Percentiles rank a stretch among this genome's conserved stretches.
Conservation (phyloP, 2,888 invertebrate species). For the Formica aserva region DNA sequence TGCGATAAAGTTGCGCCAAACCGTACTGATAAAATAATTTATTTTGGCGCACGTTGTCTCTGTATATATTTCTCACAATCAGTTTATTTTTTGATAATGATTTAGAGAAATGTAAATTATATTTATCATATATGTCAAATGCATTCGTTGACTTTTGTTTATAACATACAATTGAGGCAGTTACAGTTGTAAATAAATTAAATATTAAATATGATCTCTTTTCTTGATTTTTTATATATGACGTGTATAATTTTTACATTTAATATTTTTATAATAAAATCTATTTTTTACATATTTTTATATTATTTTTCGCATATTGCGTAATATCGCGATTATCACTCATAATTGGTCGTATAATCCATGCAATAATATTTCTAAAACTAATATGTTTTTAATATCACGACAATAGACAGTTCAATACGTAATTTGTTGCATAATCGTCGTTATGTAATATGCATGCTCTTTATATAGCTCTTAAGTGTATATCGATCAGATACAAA, state of each 20-base stretch:
- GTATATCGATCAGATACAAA: conserved; percentile 22
- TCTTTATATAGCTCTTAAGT: neutral
- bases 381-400: neutral
- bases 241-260: neutral
- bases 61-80: neutral
- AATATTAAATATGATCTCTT: neutral
- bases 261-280: neutral
- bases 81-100: conserved; percentile 3
- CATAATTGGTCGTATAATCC: neutral
- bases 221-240: neutral
- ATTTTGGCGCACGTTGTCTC: neutral
- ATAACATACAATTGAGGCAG: neutral
- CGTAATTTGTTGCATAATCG: neutral
- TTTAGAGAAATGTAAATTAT: conserved; percentile 10
- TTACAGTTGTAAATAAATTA: neutral
- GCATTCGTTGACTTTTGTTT: neutral
- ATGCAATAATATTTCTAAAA: neutral
- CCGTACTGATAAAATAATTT: conserved; percentile 19
- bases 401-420: neutral
- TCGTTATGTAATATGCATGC: conserved; percentile 19
- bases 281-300: neutral
- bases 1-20: conserved; percentile 58
- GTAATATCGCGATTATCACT: neutral
- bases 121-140: conserved; percentile 5
- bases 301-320: neutral